phyloP scores from a whole-genome alignment of 2,113 vertebrate genomes.

The Ascaphus truei region DNA sequence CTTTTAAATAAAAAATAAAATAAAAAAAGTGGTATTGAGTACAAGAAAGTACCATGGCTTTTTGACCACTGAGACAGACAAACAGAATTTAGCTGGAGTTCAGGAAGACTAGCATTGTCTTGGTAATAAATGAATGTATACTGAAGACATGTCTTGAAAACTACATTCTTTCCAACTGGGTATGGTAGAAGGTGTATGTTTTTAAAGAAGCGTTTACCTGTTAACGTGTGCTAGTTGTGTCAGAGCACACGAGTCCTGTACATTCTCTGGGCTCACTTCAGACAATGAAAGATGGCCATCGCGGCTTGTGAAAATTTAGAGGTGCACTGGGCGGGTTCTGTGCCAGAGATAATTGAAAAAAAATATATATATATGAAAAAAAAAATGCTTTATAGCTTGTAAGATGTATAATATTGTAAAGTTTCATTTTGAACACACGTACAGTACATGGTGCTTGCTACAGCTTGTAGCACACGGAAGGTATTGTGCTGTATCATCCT shows the following conservation, averaged over 20 bases:
- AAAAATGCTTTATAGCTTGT: slow-evolving; percentile 56
- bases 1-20: no score
- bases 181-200: no score
- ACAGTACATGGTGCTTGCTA: slow-evolving; percentile 66
- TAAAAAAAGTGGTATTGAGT: background rate
- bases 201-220: no score
- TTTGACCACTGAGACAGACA: background rate
- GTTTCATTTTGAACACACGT: slow-evolving; percentile 49
- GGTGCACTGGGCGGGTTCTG: slow-evolving; percentile 60
- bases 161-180: no score
- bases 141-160: no score
- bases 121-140: background rate
- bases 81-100: background rate
- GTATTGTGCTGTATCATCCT: slow-evolving; percentile 70
- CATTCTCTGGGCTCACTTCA: no score
- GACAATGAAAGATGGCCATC: background rate
- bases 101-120: background rate
- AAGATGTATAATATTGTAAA: slow-evolving; percentile 62
- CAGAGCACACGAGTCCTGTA: background rate
- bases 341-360: slow-evolving; percentile 71
- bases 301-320: background rate
- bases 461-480: slow-evolving; percentile 53
- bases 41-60: background rate
- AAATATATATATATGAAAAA: slow-evolving; percentile 56
- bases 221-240: no score